phyloP scores from a whole-genome alignment of 1,140 invertebrate genomes.

The Drosophila micromelanica region DNA sequence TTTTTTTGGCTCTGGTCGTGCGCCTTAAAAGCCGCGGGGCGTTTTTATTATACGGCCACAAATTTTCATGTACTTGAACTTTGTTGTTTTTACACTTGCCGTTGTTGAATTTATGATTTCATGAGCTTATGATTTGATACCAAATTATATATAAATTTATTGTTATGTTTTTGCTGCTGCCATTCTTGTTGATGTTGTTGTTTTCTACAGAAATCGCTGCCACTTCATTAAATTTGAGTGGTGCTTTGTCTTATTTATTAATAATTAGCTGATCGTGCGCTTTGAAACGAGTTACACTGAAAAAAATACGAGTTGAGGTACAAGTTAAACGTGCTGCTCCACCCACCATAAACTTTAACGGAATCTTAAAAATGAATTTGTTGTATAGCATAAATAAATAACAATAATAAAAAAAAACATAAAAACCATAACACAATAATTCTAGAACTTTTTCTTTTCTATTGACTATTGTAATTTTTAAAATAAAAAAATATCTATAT shows the following conservation, averaged over 20 bases:
- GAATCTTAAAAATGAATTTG: too few species aligned
- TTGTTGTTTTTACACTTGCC: conserved; percentile 29
- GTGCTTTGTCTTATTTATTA: conserved; percentile 54
- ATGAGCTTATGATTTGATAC: conserved; percentile 75
- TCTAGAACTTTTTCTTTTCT: too few species aligned
- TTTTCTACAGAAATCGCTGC: conserved; percentile 63
- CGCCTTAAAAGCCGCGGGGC: conserved; percentile 43
- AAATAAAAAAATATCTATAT: too few species aligned
- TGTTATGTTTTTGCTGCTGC: conserved; percentile 2
- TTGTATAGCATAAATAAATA: too few species aligned
- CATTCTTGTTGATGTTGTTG: conserved; percentile 25
- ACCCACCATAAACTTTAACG: too few species aligned
- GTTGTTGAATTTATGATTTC: conserved; percentile 65
- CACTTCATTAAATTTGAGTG: conserved; percentile 68
- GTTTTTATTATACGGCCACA: conserved; percentile 41
- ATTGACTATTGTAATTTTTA: too few species aligned
- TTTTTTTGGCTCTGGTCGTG: conserved; percentile 25
- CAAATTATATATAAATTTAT: conserved; percentile 63
- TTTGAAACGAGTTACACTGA: conserved; percentile 9
- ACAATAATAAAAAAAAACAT: too few species aligned
- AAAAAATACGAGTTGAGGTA: not conserved
- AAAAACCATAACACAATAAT: too few species aligned
- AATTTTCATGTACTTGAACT: conserved; percentile 56
- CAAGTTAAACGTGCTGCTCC: not conserved
- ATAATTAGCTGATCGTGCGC: conserved; percentile 45